These are phyloP conservation scores for Lucinisca nassula DNA, from an alignment of 2,888 invertebrate genomes.

Conservation along the genomic window DNA sequence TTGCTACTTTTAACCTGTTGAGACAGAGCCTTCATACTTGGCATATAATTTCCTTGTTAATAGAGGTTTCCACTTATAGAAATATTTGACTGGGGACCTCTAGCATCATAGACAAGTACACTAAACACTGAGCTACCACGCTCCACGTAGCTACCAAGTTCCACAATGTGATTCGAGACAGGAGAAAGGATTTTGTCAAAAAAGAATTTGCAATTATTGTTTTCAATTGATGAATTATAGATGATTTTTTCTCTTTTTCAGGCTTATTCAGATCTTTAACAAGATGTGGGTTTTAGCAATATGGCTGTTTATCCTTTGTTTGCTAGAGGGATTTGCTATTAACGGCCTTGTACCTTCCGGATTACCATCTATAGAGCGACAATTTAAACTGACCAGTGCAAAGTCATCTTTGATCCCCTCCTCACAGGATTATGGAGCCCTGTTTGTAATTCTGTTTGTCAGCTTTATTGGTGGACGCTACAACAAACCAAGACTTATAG, in stretches of 20 bases:
- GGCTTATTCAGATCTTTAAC: conserved; percentile 70
- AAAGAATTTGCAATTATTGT: too few relatives aligned
- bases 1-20: too few relatives aligned
- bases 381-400: conserved; percentile 72
- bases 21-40: too few relatives aligned
- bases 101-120: too few relatives aligned
- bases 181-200: too few relatives aligned
- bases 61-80: too few relatives aligned
- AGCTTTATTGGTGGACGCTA: conserved; percentile 74
- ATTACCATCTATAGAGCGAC: conserved; percentile 73
- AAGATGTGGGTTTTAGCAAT: conserved; percentile 68
- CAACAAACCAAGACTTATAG: conserved; percentile 74
- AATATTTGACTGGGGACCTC: too few relatives aligned
- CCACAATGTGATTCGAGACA: too few relatives aligned
- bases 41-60: too few relatives aligned
- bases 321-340: conserved; percentile 76
- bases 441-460: conserved; percentile 72
- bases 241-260: conserved; percentile 38
- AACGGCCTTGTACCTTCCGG: conserved; percentile 77
- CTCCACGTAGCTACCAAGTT: too few relatives aligned
- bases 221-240: too few relatives aligned
- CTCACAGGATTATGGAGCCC: conserved; percentile 71
- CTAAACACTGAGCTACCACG: too few relatives aligned
- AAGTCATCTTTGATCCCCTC: conserved; percentile 70
- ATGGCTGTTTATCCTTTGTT: conserved; percentile 71